Conservation (phyloP, 1,140 invertebrate species). For the Galleria mellonella region DNA sequence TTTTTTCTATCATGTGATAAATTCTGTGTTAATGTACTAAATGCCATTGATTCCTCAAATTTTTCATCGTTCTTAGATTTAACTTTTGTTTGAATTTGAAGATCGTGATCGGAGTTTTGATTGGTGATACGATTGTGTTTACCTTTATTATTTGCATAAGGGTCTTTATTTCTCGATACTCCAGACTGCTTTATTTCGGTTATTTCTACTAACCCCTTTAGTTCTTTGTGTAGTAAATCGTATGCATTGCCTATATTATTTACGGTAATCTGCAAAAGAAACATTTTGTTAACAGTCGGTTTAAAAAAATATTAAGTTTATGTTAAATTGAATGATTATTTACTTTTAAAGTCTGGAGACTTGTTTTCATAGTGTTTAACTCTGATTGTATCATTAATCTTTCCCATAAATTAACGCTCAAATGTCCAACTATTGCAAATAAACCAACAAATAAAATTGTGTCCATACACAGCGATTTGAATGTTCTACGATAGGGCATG, state of each 20-base stretch:
- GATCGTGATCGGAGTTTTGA: not conserved
- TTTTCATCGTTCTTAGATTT: conserved; percentile 3
- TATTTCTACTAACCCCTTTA: conserved; percentile 7
- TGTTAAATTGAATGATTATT: not conserved
- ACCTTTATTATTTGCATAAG: not conserved
- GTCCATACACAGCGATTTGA: conserved; percentile 29
- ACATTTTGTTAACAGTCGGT: not conserved
- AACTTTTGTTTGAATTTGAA: not conserved
- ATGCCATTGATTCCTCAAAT: not conserved
- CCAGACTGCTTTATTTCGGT: conserved; percentile 1
- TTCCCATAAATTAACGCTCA: conserved; percentile 47
- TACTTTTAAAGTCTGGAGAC: conserved; percentile 42
- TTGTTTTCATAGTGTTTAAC: conserved; percentile 37
- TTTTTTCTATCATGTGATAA: not conserved
- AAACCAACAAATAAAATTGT: conserved; percentile 32
- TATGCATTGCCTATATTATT: conserved; percentile 34
- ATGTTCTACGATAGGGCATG: conserved; percentile 20
- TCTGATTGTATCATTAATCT: conserved; percentile 38
- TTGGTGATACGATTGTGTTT: not conserved
- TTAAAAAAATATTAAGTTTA: too few relatives aligned
- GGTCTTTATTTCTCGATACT: not conserved
- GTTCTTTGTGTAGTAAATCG: conserved; percentile 28
- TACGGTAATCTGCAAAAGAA: conserved; percentile 23
- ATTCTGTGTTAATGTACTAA: not conserved
- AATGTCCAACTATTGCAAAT: conserved; percentile 30